Evolutionary conservation across 2,797 vertebrate species (phyloP).

Genomic region (Galaxias olidus): DNA sequence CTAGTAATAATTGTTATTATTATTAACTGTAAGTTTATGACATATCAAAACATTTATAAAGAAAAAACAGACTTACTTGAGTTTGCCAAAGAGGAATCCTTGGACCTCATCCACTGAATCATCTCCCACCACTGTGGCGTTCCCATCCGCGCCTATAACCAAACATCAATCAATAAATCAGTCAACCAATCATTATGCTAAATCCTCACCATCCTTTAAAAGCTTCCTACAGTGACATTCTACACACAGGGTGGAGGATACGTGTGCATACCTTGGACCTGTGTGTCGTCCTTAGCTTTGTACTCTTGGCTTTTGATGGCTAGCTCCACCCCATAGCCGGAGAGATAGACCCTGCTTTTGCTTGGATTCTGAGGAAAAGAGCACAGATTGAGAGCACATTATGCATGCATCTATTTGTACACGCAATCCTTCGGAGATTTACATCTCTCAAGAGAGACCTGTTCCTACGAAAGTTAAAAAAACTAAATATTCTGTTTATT

Average conservation of each 20-base stretch:
- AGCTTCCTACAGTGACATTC: no score
- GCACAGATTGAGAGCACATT: neutral
- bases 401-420: no score
- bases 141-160: constrained; percentile 83
- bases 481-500: no score
- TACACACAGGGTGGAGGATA: neutral
- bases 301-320: constrained; percentile 99
- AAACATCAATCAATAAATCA: constrained; percentile 36
- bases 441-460: neutral
- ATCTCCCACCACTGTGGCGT: constrained; percentile 90
- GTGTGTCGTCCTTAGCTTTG: constrained; percentile 98
- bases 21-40: no score
- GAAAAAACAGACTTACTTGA: constrained; percentile 80
- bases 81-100: constrained; percentile 96
- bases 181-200: constrained; percentile 40
- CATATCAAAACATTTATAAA: constrained; percentile 23
- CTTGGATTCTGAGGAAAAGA: constrained; percentile 76
- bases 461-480: no score
- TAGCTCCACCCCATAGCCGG: constrained; percentile 95
- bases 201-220: neutral
- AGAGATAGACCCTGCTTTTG: constrained; percentile 85
- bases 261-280: constrained; percentile 90
- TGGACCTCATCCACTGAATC: constrained; percentile 98
- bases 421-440: no score
- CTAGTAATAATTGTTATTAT: no score